Evolutionary conservation across 2,113 vertebrate genomes (phyloP).

Genomic region (Lophotis ruficrista): DNA sequence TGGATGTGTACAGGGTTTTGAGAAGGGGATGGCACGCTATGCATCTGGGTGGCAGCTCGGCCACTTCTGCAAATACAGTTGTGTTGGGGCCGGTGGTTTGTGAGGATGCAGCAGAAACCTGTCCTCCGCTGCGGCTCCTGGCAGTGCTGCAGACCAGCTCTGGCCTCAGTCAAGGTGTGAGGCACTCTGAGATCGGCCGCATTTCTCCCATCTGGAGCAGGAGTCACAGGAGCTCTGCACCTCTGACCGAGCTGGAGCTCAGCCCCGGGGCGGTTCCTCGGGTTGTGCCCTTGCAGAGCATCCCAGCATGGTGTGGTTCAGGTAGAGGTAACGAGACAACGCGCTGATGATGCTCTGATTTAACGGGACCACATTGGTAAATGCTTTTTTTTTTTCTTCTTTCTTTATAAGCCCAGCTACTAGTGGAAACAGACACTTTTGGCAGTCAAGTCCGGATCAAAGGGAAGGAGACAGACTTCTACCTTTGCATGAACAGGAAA

Average conservation of each 20-base stretch:
- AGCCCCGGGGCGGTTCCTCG: neutral
- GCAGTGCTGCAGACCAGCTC: neutral
- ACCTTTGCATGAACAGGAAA: constrained; percentile 90
- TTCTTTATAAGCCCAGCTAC: constrained; percentile 89
- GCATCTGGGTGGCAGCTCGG: neutral
- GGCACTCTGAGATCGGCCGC: neutral
- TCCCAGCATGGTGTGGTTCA: fast-evolving
- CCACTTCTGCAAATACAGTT: neutral
- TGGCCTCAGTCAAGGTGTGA: neutral
- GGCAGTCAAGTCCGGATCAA: constrained; percentile 92
- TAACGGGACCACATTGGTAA: constrained; percentile 26
- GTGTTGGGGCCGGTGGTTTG: neutral
- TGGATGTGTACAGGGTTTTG: neutral
- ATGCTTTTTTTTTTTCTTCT: constrained; percentile 59
- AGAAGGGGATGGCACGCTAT: neutral
- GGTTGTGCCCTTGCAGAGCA: neutral
- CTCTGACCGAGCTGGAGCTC: neutral
- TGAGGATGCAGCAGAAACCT: neutral
- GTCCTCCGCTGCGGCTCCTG: neutral
- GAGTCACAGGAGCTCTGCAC: neutral
- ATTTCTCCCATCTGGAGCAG: neutral
- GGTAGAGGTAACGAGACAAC: neutral
- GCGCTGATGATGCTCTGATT: neutral
- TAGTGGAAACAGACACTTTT: constrained; percentile 91
- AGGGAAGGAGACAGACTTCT: constrained; percentile 89